phyloP scores from a whole-genome alignment of 2,888 invertebrate species.

The Linyphia triangularis region DNA sequence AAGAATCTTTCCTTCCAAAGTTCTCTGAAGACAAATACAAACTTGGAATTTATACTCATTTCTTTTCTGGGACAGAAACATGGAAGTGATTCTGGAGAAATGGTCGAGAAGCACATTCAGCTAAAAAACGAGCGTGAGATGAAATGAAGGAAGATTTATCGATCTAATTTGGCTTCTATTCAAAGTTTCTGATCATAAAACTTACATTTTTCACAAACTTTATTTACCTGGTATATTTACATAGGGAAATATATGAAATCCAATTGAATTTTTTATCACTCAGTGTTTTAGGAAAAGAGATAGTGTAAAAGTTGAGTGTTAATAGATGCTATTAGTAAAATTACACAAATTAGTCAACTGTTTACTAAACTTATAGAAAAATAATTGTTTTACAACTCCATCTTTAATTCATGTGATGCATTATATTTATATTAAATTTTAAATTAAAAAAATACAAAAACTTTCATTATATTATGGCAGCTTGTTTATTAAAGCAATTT shows the following conservation, averaged over 20 bases:
- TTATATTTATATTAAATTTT: no score
- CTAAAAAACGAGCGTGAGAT: neutral
- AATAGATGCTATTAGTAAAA: neutral
- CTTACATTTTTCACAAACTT: neutral
- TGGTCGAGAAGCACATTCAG: neutral
- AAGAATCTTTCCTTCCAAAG: neutral
- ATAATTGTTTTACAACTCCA: no score
- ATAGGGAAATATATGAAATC: neutral
- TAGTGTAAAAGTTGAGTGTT: neutral
- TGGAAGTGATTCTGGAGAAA: neutral
- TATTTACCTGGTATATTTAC: neutral
- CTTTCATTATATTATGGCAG: no score
- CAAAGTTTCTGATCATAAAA: neutral
- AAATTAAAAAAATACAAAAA: no score
- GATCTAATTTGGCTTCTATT: neutral
- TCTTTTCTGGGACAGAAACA: neutral
- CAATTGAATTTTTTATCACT: neutral
- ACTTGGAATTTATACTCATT: conserved; percentile 11
- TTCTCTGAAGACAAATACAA: conserved; percentile 16
- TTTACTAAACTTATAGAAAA: no score
- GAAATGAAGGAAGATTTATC: neutral
- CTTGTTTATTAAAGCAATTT: no score
- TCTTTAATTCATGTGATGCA: no score
- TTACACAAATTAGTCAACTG: no score
- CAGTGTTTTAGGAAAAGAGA: neutral